Percentiles rank a stretch among this genome's conserved stretches.
Conservation (phyloP, 2,113 vertebrate species). For the Podilymbus podiceps region DNA sequence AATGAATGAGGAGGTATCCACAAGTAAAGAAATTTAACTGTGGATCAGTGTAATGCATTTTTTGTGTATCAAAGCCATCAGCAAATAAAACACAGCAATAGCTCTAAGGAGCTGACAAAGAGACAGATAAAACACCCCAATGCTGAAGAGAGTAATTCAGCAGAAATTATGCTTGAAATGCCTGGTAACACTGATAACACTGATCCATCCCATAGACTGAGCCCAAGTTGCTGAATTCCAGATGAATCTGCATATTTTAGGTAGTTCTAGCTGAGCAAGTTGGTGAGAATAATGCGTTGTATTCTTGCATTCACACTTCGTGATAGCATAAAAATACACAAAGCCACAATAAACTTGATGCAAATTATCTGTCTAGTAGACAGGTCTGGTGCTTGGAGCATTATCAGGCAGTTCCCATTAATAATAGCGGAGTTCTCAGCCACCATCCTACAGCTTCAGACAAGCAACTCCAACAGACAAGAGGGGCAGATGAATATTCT, state of each 20-base stretch:
- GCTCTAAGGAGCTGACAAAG: not conserved
- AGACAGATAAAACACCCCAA: constrained; percentile 12
- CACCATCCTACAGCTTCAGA: not conserved
- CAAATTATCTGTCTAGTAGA: not conserved
- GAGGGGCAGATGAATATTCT: not conserved
- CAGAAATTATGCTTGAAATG: not conserved
- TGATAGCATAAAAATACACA: not conserved
- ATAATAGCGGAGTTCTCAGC: not conserved
- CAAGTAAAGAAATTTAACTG: not conserved
- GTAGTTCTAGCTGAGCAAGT: not conserved
- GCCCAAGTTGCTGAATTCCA: not conserved
- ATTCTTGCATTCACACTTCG: not conserved
- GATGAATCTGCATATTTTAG: not conserved
- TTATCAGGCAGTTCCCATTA: not conserved
- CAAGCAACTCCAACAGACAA: not conserved
- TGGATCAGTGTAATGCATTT: not conserved
- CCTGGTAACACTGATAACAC: not conserved
- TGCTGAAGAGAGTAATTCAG: not conserved
- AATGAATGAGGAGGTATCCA: not conserved
- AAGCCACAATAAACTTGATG: not conserved
- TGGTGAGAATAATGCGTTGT: not conserved
- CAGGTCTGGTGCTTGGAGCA: not conserved
- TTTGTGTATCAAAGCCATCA: not conserved
- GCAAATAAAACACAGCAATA: constrained; percentile 17
- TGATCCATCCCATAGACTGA: not conserved